Evolutionary conservation across 2,888 invertebrate genomes (phyloP), one percentile per base, ranked within the genome.

Genomic region (Cosmorhoe ocellata): DNA sequence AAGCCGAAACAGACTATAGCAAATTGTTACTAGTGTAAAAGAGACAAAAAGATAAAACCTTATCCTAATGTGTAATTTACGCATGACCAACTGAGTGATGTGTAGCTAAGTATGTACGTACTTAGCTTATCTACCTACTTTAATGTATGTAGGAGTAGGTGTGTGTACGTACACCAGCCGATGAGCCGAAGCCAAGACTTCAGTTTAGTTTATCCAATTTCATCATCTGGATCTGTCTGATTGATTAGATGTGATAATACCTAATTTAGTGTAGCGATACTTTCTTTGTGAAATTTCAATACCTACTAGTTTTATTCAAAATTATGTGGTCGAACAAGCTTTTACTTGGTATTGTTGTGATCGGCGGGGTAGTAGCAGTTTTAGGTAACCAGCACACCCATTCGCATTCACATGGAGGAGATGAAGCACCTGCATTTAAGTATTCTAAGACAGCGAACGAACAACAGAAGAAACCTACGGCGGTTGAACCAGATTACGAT

Each of bases 401-500:
- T 63, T 91, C 92, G n/a, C 91, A 92, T 74, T 81, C 86, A 13
- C 84, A 91, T 58, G 74, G 51, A 53, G 89, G 46, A 46, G 89
- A 92, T 58, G 93, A 94, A 69, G 83, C 93, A 41, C 93, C 97
- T 12, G 92, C 95, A 43, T 97, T 93, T 76, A 98, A 97, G 85
- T 98, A 98, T 82, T 95, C 97, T 0, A 91, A 92, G 78, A 90
- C 92, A 76, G 97, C 84, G 37, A 90, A 90, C 64, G 80, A 81
- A 71, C 77, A 82, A 24, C 47, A 62, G 36, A 90, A 91, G 73
- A 88, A 93, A 71, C 69, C 79, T 48, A 66, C 63, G 58, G 63
- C 59, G 56, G 66, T 67, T 45, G 76, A 82, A 66, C 67, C 81
- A 56, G 74, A 89, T 63, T 83, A 78, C 63, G 84, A 90, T 66